A percentile compares a stretch with the other conserved stretches of the same genome.
Evolutionary conservation across 1,140 invertebrate species (phyloP).

Genomic region (Drosophila nigromelanica): DNA sequence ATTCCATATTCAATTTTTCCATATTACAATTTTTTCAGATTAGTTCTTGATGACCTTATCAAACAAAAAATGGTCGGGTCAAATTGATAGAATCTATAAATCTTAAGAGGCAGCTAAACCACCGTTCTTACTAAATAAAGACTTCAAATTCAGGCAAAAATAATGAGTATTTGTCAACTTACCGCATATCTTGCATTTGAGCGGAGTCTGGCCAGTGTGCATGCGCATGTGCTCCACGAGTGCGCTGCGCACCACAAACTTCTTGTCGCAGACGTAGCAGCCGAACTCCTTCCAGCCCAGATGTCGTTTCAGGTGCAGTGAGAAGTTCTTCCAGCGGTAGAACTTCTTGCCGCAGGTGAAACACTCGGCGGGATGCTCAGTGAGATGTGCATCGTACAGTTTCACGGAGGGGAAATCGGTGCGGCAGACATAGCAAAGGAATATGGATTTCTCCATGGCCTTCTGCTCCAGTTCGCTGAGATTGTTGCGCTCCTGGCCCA

Average conservation of each 20-base stretch:
- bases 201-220: slow-evolving; percentile 91
- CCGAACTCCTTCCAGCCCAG: slow-evolving; percentile 87
- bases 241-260: slow-evolving; percentile 91
- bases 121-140: too few relatives aligned
- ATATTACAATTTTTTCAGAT: too few relatives aligned
- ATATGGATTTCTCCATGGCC: slow-evolving; percentile 80
- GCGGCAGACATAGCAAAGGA: slow-evolving; percentile 85
- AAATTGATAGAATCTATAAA: too few relatives aligned
- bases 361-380: slow-evolving; percentile 91
- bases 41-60: too few relatives aligned
- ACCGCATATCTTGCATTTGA: slow-evolving; percentile 92
- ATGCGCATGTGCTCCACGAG: slow-evolving; percentile 91
- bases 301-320: slow-evolving; percentile 91
- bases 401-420: slow-evolving; percentile 84
- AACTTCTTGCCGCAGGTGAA: slow-evolving; percentile 91
- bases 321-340: slow-evolving; percentile 89
- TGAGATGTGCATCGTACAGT: slow-evolving; percentile 88
- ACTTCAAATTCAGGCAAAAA: too few relatives aligned
- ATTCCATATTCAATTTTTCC: too few relatives aligned
- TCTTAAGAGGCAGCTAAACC: too few relatives aligned
- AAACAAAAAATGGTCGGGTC: too few relatives aligned
- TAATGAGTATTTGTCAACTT: slow-evolving; percentile 23
- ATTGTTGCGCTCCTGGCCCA: slow-evolving; percentile 74
- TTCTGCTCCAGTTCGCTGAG: slow-evolving; percentile 75
- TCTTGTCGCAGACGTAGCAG: slow-evolving; percentile 92